Evolutionary conservation across 2,888 invertebrate genomes (phyloP).

Genomic region (Stenchaetothrips biformis): DNA sequence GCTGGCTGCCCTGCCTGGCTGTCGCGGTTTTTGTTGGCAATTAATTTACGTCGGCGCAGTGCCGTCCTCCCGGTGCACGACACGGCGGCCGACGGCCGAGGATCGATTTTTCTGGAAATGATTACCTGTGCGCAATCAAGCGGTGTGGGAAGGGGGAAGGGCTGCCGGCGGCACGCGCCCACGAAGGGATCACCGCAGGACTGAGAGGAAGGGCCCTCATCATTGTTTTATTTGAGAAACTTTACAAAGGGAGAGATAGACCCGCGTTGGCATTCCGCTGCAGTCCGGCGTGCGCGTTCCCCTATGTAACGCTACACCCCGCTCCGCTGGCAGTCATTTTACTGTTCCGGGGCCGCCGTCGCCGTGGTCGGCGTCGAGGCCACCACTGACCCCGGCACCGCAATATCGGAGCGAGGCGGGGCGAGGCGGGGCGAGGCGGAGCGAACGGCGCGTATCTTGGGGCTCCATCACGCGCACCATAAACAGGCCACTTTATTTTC

Average conservation of each 20-base stretch:
- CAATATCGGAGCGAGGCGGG: background rate
- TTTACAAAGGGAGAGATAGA: too few relatives aligned
- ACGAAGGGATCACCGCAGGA: too few relatives aligned
- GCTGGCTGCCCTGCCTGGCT: too few relatives aligned
- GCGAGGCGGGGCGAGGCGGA: background rate
- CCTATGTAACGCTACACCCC: background rate
- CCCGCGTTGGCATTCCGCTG: too few relatives aligned
- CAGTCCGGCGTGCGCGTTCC: too few relatives aligned
- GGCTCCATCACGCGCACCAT: slow-evolving; percentile 5
- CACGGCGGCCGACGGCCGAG: background rate
- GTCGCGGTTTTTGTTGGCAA: too few relatives aligned
- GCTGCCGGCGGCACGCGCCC: too few relatives aligned
- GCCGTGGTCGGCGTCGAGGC: background rate
- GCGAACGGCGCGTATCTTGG: background rate
- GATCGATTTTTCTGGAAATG: slow-evolving; percentile 7
- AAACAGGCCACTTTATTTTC: slow-evolving; percentile 23
- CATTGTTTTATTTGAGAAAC: background rate
- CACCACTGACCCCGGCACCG: background rate
- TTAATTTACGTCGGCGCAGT: too few relatives aligned
- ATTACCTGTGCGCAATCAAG: slow-evolving; percentile 5
- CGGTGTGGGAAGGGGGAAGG: background rate
- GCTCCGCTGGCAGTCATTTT: background rate
- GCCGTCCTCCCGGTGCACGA: too few relatives aligned
- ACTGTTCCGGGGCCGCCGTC: background rate
- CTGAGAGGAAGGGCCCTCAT: background rate